These are phyloP conservation scores for Torymus aiolomorphi DNA, from an alignment of 2,888 invertebrate genomes.

Conservation along the genomic window DNA sequence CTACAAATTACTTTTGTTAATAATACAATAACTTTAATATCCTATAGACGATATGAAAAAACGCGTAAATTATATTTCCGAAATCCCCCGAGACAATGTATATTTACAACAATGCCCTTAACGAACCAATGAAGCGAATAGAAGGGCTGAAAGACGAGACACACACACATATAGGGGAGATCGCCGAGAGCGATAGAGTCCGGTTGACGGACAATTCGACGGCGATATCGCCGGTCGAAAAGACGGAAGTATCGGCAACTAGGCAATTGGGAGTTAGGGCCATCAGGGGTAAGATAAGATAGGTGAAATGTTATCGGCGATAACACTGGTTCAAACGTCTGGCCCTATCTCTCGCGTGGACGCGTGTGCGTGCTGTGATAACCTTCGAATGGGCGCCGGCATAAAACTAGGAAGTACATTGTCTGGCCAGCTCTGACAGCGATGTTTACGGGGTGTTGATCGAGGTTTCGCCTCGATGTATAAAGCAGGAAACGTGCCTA, in stretches of 20 bases:
- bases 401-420: conserved; percentile 20
- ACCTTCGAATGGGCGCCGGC: conserved; percentile 2
- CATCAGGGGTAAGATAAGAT: conserved; percentile 31
- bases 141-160: no score
- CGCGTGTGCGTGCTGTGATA: neutral
- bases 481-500: no score
- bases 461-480: no score
- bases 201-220: conserved; percentile 6
- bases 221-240: conserved; percentile 1
- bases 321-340: conserved; percentile 18
- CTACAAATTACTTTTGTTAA: no score
- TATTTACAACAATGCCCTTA: no score
- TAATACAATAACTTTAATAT: no score
- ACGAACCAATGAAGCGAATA: no score
- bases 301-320: conserved; percentile 19
- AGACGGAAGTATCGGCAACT: conserved; percentile 15
- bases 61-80: no score
- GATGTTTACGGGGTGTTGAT: no score
- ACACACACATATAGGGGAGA: neutral
- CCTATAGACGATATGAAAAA: no score
- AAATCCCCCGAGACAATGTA: no score
- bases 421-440: neutral
- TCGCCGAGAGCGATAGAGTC: neutral
- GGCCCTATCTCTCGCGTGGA: no score
- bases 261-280: conserved; percentile 17